Conservation (phyloP, 2,113 vertebrate species). For the Chloroceryle aenea region DNA sequence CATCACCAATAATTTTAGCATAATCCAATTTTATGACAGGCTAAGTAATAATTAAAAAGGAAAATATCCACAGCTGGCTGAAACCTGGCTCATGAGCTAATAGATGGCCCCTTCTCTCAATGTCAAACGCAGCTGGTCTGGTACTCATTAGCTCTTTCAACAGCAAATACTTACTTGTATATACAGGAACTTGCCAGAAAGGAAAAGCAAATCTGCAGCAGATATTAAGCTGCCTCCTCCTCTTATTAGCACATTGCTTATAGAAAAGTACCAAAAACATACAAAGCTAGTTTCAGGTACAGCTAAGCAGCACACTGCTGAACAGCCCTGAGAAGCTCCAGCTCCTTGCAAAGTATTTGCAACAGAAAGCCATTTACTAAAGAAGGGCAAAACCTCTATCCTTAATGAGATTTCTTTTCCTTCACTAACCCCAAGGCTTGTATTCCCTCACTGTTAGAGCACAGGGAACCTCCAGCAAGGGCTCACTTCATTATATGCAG, state of each 20-base stretch:
- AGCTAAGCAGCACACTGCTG: neutral
- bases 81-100: constrained; percentile 14
- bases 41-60: constrained; percentile 41
- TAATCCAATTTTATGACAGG: constrained; percentile 55
- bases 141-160: constrained; percentile 59
- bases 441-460: neutral
- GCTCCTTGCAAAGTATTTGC: neutral
- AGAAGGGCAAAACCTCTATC: neutral
- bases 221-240: neutral
- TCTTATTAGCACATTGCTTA: neutral
- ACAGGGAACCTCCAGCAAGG: constrained; percentile 33
- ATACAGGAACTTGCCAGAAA: constrained; percentile 31
- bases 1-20: constrained; percentile 4
- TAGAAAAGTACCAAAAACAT: neutral
- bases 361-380: neutral
- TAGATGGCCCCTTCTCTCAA: constrained; percentile 42
- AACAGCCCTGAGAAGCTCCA: neutral
- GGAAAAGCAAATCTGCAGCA: constrained; percentile 12
- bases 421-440: neutral
- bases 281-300: neutral
- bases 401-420: constrained; percentile 40
- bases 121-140: constrained; percentile 54
- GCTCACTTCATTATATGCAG: constrained; percentile 65
- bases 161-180: neutral
- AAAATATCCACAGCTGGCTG: constrained; percentile 57